Conservation (phyloP, 2,797 vertebrate genomes). For the Onychomys leucogaster region DNA sequence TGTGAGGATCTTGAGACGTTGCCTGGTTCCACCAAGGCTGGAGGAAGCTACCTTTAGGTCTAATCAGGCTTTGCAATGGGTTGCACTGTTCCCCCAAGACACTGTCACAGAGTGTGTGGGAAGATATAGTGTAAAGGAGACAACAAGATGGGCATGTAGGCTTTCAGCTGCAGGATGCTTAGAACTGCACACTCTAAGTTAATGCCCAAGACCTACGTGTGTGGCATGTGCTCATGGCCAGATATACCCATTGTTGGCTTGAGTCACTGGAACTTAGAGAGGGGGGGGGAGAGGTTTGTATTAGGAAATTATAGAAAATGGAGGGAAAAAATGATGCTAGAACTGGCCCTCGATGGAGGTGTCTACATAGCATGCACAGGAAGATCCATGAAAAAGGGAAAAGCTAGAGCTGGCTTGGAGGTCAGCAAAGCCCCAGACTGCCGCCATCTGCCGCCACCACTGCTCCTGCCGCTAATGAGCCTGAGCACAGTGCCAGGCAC, state of each 20-base stretch:
- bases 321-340: neutral
- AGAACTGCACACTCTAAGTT: neutral
- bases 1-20: neutral
- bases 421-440: neutral
- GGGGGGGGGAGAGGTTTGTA: neutral
- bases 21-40: accelerated
- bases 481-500: neutral
- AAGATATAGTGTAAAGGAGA: neutral
- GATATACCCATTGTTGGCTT: neutral
- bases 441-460: neutral
- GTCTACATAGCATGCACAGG: neutral
- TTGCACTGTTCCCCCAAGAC: neutral
- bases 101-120: accelerated
- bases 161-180: neutral
- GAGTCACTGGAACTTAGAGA: neutral
- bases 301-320: neutral
- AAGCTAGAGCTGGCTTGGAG: neutral
- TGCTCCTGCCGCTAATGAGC: neutral
- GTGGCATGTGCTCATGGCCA: neutral
- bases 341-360: neutral
- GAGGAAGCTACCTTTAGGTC: neutral
- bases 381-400: no score
- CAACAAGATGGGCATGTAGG: neutral
- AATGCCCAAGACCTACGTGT: no score
- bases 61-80: neutral